Evolutionary conservation across 2,888 invertebrate genomes (phyloP).

Genomic region (Melanargia galathea): DNA sequence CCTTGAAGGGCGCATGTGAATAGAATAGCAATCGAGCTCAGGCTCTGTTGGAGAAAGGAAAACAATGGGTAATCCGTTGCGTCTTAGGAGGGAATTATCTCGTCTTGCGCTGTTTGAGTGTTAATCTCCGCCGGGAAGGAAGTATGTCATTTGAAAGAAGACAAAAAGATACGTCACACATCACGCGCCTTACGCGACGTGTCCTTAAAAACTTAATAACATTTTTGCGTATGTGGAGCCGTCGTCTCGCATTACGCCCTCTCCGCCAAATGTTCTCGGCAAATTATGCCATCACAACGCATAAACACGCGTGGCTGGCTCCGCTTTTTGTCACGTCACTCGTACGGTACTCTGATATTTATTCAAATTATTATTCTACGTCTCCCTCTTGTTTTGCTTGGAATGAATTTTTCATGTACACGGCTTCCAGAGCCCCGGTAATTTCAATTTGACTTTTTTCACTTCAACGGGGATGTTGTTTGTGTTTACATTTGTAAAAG

Average conservation of each 20-base stretch:
- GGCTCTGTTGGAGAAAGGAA: slow-evolving; percentile 50
- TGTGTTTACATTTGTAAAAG: slow-evolving; percentile 52
- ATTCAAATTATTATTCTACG: slow-evolving; percentile 79
- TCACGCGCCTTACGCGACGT: slow-evolving; percentile 47
- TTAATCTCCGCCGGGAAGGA: slow-evolving; percentile 44
- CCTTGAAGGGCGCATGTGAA: slow-evolving; percentile 72
- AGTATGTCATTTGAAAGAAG: slow-evolving; percentile 47
- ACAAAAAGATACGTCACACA: slow-evolving; percentile 53
- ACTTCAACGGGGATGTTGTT: slow-evolving; percentile 71
- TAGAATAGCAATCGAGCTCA: slow-evolving; percentile 67
- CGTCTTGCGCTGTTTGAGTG: slow-evolving; percentile 32
- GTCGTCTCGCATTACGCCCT: slow-evolving; percentile 64
- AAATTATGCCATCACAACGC: slow-evolving; percentile 76
- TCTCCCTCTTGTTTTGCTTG: slow-evolving; percentile 75
- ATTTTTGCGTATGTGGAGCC: slow-evolving; percentile 65
- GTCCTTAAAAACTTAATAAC: slow-evolving; percentile 72
- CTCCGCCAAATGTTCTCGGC: slow-evolving; percentile 59
- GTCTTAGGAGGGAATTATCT: slow-evolving; percentile 37
- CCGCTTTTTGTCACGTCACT: slow-evolving; percentile 73
- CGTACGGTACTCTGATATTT: slow-evolving; percentile 69
- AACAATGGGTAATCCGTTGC: slow-evolving; percentile 59
- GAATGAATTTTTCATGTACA: slow-evolving; percentile 81
- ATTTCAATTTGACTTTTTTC: slow-evolving; percentile 78
- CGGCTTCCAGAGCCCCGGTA: slow-evolving; percentile 72
- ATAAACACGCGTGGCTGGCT: slow-evolving; percentile 73